A percentile compares a stretch with the other conserved stretches of the same genome.
These are phyloP conservation scores for Drosophila nigromelanica DNA, from an alignment of 1,140 invertebrate genomes.

Conservation along the genomic window DNA sequence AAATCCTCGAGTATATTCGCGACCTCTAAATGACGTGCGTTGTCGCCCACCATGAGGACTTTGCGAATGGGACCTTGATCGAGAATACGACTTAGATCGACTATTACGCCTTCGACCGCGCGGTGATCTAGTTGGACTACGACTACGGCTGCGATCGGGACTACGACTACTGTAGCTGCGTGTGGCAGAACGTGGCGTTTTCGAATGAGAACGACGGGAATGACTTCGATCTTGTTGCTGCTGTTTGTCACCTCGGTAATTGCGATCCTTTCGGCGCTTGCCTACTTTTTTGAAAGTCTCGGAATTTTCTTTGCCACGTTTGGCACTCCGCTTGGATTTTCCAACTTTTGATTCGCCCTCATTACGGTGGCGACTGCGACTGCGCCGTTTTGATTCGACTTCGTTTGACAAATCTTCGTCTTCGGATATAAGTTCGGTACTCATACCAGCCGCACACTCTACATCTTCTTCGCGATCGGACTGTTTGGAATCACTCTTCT, in stretches of 20 bases:
- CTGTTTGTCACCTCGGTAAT: conserved; percentile 89
- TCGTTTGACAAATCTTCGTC: conserved; percentile 86
- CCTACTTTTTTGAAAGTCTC: conserved; percentile 92
- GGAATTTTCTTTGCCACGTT: conserved; percentile 77
- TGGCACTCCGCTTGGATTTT: conserved; percentile 57
- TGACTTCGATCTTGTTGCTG: conserved; percentile 49
- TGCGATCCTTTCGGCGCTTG: conserved; percentile 91
- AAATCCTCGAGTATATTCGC: conserved; percentile 33
- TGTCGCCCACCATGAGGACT: conserved; percentile 27
- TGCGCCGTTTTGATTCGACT: conserved; percentile 61
- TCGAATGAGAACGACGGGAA: conserved; percentile 39
- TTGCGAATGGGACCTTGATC: conserved; percentile 55
- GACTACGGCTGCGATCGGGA: conserved; percentile 28
- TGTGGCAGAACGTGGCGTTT: conserved; percentile 12
- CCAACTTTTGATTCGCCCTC: conserved; percentile 3
- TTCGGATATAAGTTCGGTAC: conserved; percentile 90
- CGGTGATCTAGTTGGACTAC: conserved; percentile 23
- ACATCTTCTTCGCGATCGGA: conserved; percentile 3
- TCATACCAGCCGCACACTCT: conserved; percentile 85
- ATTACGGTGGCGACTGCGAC: conserved; percentile 43
- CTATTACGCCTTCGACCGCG: conserved; percentile 42
- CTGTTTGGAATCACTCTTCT: conserved; percentile 20
- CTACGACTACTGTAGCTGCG: conserved; percentile 22
- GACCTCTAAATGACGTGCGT: conserved; percentile 29
- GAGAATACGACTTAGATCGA: conserved; percentile 61